Conservation (phyloP, 2,797 vertebrate genomes). For the Tragelaphus eurycerus region DNA sequence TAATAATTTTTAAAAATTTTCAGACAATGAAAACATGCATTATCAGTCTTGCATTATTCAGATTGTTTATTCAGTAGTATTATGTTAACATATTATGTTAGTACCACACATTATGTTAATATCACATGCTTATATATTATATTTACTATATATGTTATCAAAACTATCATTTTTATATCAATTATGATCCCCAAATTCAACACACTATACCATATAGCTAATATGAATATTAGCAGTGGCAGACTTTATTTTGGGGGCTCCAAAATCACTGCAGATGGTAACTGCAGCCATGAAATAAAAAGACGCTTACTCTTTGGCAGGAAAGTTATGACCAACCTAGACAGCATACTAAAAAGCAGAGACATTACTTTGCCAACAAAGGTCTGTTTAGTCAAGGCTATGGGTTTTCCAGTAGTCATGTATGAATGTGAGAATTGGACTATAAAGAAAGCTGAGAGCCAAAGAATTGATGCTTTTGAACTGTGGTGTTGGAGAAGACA, state of each 20-base stretch:
- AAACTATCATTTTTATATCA: neutral
- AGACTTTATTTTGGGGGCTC: neutral
- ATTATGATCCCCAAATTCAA: neutral
- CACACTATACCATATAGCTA: neutral
- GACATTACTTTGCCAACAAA: neutral
- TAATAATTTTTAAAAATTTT: neutral
- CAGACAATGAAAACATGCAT: neutral
- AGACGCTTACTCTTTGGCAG: neutral
- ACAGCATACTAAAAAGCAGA: neutral
- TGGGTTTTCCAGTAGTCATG: neutral
- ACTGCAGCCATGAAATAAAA: neutral
- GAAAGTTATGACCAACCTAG: neutral
- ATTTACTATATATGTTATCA: neutral
- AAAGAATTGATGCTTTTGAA: neutral
- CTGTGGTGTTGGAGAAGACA: neutral
- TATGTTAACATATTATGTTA: neutral
- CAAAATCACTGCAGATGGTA: neutral
- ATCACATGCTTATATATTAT: neutral
- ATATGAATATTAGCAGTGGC: neutral
- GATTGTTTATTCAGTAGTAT: neutral
- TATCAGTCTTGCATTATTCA: neutral
- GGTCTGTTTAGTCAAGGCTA: neutral
- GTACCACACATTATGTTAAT: neutral
- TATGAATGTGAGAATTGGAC: neutral
- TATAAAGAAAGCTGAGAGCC: neutral